A percentile compares a stretch with the other conserved stretches of the same genome.
Evolutionary conservation across 2,797 vertebrate genomes (phyloP).

Genomic region (Leptodactylus fallax): DNA sequence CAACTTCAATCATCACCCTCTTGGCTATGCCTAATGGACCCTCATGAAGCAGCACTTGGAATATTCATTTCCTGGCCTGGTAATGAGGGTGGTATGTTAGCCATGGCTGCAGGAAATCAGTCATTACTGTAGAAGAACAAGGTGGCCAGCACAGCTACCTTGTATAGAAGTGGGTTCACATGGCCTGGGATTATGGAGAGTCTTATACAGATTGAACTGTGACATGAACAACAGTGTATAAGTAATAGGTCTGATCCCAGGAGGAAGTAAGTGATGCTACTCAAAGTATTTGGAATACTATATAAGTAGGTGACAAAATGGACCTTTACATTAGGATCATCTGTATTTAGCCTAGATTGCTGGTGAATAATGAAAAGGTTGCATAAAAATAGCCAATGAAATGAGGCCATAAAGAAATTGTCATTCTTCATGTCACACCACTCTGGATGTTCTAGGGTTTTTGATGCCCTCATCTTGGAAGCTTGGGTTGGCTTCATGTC

Average conservation of each 20-base stretch:
- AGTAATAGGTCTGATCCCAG: conserved; percentile 12
- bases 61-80: conserved; percentile 56
- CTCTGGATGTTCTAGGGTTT: neutral
- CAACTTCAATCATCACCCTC: conserved; percentile 57
- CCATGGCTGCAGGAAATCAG: conserved; percentile 56
- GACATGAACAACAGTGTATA: neutral
- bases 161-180: conserved; percentile 20
- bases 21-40: conserved; percentile 49
- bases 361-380: neutral
- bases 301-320: neutral
- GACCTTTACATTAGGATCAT: no score
- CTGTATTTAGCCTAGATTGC: neutral
- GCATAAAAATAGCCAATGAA: neutral
- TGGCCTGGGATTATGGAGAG: conserved; percentile 17
- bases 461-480: no score
- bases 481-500: no score
- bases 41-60: conserved; percentile 35
- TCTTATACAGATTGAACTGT: conserved; percentile 8
- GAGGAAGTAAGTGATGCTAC: neutral
- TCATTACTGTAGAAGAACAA: conserved; percentile 46
- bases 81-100: conserved; percentile 50
- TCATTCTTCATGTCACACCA: neutral
- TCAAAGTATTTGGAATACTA: neutral
- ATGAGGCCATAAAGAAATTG: neutral
- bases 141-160: conserved; percentile 21